Evolutionary conservation across 2,113 vertebrate species (phyloP).

Genomic region (Stigmatopora argus): DNA sequence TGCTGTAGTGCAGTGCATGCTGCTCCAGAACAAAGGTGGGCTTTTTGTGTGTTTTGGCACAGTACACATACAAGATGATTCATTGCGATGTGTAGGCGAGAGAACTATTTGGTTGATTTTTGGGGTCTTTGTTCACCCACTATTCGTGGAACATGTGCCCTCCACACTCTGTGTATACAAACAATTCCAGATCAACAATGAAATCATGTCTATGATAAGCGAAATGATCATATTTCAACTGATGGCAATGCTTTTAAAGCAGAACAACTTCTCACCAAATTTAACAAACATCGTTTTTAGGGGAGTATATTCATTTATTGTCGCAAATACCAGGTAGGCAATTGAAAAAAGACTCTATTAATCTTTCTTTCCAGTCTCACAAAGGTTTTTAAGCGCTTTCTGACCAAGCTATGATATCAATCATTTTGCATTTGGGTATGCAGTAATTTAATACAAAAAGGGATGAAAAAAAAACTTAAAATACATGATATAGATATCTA

Average conservation of each 20-base stretch:
- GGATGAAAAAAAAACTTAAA: too few species aligned
- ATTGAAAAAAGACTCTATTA: too few species aligned
- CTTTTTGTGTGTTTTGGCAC: conserved; percentile 6
- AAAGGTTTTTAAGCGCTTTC: too few species aligned
- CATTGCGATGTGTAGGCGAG: neutral
- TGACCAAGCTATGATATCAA: too few species aligned
- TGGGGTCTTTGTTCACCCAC: neutral
- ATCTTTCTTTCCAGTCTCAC: too few species aligned
- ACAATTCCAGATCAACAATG: neutral
- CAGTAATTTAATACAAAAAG: too few species aligned
- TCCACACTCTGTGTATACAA: neutral
- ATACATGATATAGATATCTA: too few species aligned
- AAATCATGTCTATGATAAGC: neutral
- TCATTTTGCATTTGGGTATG: too few species aligned
- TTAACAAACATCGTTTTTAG: too few species aligned
- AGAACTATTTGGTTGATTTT: neutral
- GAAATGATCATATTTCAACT: neutral
- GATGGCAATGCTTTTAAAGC: neutral
- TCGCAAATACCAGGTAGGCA: too few species aligned
- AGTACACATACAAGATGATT: neutral
- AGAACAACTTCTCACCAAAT: neutral
- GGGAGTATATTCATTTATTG: too few species aligned
- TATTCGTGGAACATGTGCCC: neutral
- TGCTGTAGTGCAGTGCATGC: conserved; percentile 58
- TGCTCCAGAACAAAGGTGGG: conserved; percentile 71